These are phyloP conservation scores for Drosophila incognita DNA, from an alignment of 2,888 invertebrate species.

Conservation along the genomic window DNA sequence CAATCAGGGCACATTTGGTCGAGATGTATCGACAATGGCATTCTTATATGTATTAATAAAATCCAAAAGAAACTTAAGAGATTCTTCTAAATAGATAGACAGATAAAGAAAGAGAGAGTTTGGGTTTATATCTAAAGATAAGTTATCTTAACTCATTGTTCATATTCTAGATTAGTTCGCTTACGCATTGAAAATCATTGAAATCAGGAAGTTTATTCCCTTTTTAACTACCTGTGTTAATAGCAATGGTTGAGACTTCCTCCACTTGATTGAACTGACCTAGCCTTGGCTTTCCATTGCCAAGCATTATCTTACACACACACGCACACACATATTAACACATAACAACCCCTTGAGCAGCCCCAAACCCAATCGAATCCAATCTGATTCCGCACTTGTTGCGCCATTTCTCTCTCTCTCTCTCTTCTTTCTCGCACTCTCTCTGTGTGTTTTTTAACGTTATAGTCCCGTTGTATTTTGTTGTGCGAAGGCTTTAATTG, in stretches of 20 bases:
- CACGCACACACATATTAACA: not conserved
- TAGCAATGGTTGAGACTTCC: slow-evolving; percentile 11
- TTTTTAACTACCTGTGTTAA: slow-evolving; percentile 3
- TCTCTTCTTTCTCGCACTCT: slow-evolving; percentile 8
- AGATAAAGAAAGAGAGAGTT: not conserved
- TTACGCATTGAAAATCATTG: not conserved
- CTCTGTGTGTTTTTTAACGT: slow-evolving; percentile 7
- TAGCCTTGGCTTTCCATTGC: slow-evolving; percentile 44
- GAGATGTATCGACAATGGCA: too few relatives aligned
- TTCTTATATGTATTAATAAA: not conserved
- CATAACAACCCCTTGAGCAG: slow-evolving; percentile 42
- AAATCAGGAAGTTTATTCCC: not conserved
- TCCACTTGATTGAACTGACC: slow-evolving; percentile 30
- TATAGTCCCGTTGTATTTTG: slow-evolving; percentile 42
- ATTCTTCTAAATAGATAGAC: not conserved
- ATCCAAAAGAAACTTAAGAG: not conserved
- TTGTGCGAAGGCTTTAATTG: slow-evolving; percentile 76
- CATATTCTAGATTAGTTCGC: not conserved
- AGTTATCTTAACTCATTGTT: not conserved
- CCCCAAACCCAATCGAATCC: slow-evolving; percentile 39
- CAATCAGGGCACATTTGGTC: not conserved
- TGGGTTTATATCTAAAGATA: not conserved
- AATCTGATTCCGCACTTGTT: slow-evolving; percentile 55
- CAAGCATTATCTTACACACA: slow-evolving; percentile 26
- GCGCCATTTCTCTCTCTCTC: not conserved